Evolutionary conservation across 2,797 vertebrate species (phyloP).

Genomic region (Craterocephalus amniculus): DNA sequence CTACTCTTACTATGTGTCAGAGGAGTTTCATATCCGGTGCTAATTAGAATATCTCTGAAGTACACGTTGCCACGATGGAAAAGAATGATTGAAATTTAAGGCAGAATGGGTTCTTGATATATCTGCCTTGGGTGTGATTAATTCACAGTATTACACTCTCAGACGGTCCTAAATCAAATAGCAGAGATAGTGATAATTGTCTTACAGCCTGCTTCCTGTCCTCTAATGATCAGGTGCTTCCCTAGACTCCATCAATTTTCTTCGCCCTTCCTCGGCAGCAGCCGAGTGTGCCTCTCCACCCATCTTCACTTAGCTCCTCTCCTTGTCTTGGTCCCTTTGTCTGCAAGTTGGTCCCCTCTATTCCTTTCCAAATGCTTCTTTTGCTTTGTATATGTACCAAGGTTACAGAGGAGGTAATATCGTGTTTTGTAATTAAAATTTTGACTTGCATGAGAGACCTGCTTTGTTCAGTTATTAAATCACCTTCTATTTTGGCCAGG

Average conservation of each 20-base stretch:
- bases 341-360: slow-evolving; percentile 13
- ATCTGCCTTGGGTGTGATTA: slow-evolving; percentile 72
- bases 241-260: slow-evolving; percentile 79
- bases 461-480: slow-evolving; percentile 78
- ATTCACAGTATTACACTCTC: slow-evolving; percentile 73
- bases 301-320: slow-evolving; percentile 15
- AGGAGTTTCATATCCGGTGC: slow-evolving; percentile 45
- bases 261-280: slow-evolving; percentile 51
- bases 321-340: slow-evolving; percentile 11
- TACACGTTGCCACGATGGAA: slow-evolving; percentile 57
- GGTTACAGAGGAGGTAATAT: slow-evolving; percentile 73
- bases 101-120: slow-evolving; percentile 64
- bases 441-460: slow-evolving; percentile 59
- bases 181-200: slow-evolving; percentile 78
- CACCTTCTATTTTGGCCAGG: slow-evolving; percentile 57
- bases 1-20: slow-evolving; percentile 25
- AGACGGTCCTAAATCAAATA: slow-evolving; percentile 76
- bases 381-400: slow-evolving; percentile 74
- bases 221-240: slow-evolving; percentile 78
- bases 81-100: slow-evolving; percentile 70
- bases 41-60: slow-evolving; percentile 57
- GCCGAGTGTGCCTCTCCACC: slow-evolving; percentile 30
- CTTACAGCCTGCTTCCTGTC: slow-evolving; percentile 80
- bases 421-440: slow-evolving; percentile 80
- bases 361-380: slow-evolving; percentile 71